Evolutionary conservation across 2,888 invertebrate species (phyloP), one percentile per base, ranked within the genome.

Genomic region (Drosophila meridiana): DNA sequence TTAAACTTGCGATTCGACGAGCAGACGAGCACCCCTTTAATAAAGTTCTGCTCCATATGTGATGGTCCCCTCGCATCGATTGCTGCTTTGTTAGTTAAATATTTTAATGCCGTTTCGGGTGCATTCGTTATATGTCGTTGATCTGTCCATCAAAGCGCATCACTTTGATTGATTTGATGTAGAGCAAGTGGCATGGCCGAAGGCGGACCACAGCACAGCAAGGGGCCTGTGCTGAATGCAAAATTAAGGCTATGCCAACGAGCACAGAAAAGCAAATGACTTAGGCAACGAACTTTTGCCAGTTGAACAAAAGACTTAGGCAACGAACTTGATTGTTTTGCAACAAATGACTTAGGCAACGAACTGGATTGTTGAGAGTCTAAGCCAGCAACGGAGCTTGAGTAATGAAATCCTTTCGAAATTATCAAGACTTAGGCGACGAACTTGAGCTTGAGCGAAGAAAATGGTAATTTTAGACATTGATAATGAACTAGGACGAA

Each of bases 151-250:
- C 76, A 79, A 83, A 76, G 89, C 84, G 89, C 85, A 85, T 87
- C 89, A 89, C 34, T 80, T 85, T 85, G 85, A 85, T 89, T 85
- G 85, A 85, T 85, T 87, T 79, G 84, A 76, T 76, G 82, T 87
- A 82, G 84, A 79, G 73, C 55, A 57, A 48, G 28, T 53, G 40
- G 9, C 45, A 11, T 45, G 9, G 28, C 32, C 0, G 26, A 8
- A 34, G n/a, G n/a, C 11, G 28, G 34, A 5, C 28, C 28, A 38
- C 9, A 3, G 20, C 20, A 3, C 30, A 20, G 55, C 11, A 14
- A 26, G 7, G 28, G 11, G 20, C 20, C 14, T 32, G 4, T n/a
- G 30, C 64, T 62, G 43, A 57, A 73, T 64, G 60, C 43, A 53
- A 56, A 61, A 47, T 61, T 45, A 50, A 50, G 32, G 14, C 34